Base-by-base conservation (phyloP, 2,888 invertebrate genomes). In the Opisthograptis luteolata region DNA sequence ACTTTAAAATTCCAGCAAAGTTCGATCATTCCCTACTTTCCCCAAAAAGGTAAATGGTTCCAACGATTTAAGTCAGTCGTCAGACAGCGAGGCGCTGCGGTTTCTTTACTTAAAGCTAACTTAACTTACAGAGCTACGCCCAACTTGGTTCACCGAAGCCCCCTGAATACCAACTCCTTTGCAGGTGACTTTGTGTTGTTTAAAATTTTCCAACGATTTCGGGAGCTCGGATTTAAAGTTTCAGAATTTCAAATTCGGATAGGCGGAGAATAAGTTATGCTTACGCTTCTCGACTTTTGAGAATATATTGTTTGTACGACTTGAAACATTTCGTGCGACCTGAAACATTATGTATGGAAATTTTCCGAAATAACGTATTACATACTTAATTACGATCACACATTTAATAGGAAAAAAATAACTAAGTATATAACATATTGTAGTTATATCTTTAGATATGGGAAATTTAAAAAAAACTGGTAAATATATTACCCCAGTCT, bases 151-250 rank as follows among this genome's bases (percentile, higher is more conserved):
- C 72, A 71, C 77, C 73, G 67, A 76, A 76, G 72, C 79, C 73
- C n/a, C 58, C 73, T 79, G 83, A 84, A 86, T 86, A 77, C 81
- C 74, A 81, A 80, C 76, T 79, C 73, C 74, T 77, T 79, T 68
- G 72, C 85, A 86, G 85, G 84, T 86, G 84, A 85, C 85, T 87
- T 83, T 79, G 76, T 79, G 70, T 72, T 70, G 72, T 79, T 76
- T 73, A 72, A 78, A 83, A 84, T 82, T 83, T 83, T 76, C 74
- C 68, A 68, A 68, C 67, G 73, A 76, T 70, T 72, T 67, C 64
- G 65, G 58, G 69, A 74, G 72, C 78, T 70, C 68, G 79, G 84
- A 81, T 84, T 82, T 77, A 75, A 79, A 83, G 71, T 82, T 83
- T 76, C 61, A 62, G 68, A 73, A 74, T 78, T 78, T 68, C 65